Percentiles rank a stretch among this genome's conserved stretches.
Conservation (phyloP, 2,113 vertebrate species). For the Alosa alosa region DNA sequence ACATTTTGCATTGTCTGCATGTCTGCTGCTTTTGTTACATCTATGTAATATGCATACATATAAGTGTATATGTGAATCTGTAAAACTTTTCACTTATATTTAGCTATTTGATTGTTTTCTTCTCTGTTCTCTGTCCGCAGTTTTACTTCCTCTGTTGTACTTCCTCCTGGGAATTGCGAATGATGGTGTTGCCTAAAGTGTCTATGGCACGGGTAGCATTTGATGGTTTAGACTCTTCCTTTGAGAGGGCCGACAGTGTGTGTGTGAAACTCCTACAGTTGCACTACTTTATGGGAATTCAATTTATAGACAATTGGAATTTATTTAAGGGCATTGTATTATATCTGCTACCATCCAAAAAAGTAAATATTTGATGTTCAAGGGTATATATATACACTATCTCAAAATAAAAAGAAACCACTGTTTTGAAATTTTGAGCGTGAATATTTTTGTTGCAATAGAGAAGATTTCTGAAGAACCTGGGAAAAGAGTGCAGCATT, state of each 20-base stretch:
- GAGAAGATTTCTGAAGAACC: neutral
- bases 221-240: constrained; percentile 43
- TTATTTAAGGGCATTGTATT: neutral
- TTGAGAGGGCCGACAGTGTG: constrained; percentile 27
- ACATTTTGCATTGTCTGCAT: neutral
- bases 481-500: neutral
- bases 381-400: neutral
- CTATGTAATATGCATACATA: no score
- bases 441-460: neutral
- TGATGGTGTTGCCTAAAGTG: constrained; percentile 56
- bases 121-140: constrained; percentile 23
- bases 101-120: neutral
- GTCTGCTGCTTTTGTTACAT: neutral
- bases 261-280: constrained; percentile 27
- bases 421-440: neutral
- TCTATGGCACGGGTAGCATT: constrained; percentile 46
- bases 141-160: constrained; percentile 41
- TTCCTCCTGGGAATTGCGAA: constrained; percentile 46
- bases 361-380: neutral
- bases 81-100: neutral
- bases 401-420: neutral
- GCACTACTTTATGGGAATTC: constrained; percentile 17
- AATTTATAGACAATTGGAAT: neutral
- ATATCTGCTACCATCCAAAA: neutral
- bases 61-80: no score